A percentile compares a stretch with the other conserved stretches of the same genome.
These are phyloP conservation scores for Campoplex nolae DNA, from an alignment of 2,888 invertebrate genomes.

Conservation along the genomic window DNA sequence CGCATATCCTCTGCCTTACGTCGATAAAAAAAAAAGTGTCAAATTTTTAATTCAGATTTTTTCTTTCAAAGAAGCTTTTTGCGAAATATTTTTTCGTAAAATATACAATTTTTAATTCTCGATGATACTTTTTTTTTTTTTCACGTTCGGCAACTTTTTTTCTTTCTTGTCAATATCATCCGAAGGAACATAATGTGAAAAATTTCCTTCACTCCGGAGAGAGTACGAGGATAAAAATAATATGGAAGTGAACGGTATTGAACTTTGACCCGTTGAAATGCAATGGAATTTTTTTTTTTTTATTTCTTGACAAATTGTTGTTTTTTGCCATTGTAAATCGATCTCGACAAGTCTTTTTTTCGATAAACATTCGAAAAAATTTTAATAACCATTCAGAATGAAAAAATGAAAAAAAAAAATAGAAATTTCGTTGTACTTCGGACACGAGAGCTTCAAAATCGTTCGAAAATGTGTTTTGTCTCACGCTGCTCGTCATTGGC, in stretches of 20 bases:
- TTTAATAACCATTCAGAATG: neutral
- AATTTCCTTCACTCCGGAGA: conserved; percentile 2
- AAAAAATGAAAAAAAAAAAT: neutral
- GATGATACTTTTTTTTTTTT: neutral
- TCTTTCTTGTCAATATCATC: conserved; percentile 18
- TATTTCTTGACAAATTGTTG: neutral
- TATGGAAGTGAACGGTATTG: neutral
- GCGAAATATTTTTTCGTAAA: neutral
- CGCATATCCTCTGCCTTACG: conserved; percentile 25
- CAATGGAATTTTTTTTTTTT: neutral
- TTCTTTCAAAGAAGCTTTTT: neutral
- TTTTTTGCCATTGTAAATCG: neutral
- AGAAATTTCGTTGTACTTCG: neutral
- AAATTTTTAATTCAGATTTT: neutral
- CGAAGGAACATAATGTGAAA: neutral
- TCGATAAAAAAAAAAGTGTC: conserved; percentile 16
- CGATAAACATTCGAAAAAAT: neutral
- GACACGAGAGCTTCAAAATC: neutral
- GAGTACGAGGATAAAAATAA: neutral
- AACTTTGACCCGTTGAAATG: neutral
- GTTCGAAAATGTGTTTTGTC: neutral
- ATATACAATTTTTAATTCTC: neutral
- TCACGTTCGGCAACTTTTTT: neutral
- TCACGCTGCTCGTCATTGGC: neutral
- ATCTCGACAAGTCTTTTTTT: neutral